A percentile compares a stretch with the other conserved stretches of the same genome.
These are phyloP conservation scores for Athripsodes cinereus DNA, from an alignment of 2,888 invertebrate genomes.

Conservation along the genomic window DNA sequence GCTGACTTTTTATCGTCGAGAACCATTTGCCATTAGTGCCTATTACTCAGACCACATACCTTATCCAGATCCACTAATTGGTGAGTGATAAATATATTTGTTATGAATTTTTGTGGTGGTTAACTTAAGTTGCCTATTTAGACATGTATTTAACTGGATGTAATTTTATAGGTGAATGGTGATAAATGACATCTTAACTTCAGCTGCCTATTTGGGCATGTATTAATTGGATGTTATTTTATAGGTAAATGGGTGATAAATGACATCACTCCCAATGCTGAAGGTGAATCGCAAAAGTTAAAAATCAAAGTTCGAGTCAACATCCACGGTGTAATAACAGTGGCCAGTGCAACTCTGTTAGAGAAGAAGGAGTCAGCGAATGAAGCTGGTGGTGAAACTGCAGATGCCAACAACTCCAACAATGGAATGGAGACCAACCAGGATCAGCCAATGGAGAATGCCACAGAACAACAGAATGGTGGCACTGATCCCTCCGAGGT, in stretches of 20 bases:
- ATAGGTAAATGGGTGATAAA: constrained; percentile 70
- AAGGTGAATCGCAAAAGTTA: constrained; percentile 90
- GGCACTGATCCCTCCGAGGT: constrained; percentile 46
- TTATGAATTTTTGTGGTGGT: background rate
- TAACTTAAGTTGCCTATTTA: background rate
- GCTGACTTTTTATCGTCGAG: constrained; percentile 86
- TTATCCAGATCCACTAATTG: constrained; percentile 72
- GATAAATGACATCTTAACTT: constrained; percentile 4
- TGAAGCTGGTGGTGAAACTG: constrained; percentile 41
- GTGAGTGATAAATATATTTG: constrained; percentile 45
- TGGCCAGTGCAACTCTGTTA: constrained; percentile 78
- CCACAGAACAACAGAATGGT: constrained; percentile 39
- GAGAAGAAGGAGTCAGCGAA: constrained; percentile 61
- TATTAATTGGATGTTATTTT: too few species aligned
- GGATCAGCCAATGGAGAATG: constrained; percentile 37
- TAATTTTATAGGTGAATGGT: background rate
- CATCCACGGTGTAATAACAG: constrained; percentile 84
- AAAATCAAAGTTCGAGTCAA: constrained; percentile 95
- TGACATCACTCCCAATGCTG: constrained; percentile 78
- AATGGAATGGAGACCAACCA: constrained; percentile 30
- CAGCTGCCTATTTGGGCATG: too few species aligned
- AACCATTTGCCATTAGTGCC: constrained; percentile 82
- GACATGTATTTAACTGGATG: background rate
- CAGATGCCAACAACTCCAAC: constrained; percentile 32
- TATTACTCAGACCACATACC: constrained; percentile 72